These are phyloP conservation scores for Boloria euphrosyne DNA, from an alignment of 2,888 invertebrate species.

Conservation along the genomic window DNA sequence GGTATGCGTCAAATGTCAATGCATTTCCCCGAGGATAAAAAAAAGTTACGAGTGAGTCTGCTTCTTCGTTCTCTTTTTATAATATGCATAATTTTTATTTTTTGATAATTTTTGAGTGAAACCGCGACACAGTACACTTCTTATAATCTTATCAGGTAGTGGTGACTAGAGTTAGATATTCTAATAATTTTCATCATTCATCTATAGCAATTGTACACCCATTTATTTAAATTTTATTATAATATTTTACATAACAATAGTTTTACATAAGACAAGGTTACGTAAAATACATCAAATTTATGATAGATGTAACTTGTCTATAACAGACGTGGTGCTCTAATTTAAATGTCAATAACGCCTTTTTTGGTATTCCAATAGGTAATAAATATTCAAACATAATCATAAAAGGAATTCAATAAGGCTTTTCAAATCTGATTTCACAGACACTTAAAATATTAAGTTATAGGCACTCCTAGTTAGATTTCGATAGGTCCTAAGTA, in stretches of 20 bases:
- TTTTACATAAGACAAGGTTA: conserved; percentile 14
- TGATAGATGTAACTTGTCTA: not conserved
- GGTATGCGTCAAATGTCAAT: too few species aligned
- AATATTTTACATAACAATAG: conserved; percentile 31
- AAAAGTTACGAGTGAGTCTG: too few species aligned
- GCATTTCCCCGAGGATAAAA: too few species aligned
- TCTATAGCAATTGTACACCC: too few species aligned
- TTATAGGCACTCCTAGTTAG: conserved; percentile 25
- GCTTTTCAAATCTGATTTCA: conserved; percentile 16
- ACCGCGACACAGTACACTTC: too few species aligned
- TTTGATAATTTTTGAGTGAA: too few species aligned
- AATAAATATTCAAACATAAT: conserved; percentile 10
- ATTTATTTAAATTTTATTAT: not conserved
- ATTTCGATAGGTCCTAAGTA: conserved; percentile 33
- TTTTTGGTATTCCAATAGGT: conserved; percentile 12
- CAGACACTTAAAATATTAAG: conserved; percentile 12
- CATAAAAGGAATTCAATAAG: not conserved
- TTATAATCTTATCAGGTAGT: too few species aligned
- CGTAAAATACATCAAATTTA: conserved; percentile 22
- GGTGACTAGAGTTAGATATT: too few species aligned
- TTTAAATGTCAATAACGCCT: conserved; percentile 15
- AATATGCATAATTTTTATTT: too few species aligned
- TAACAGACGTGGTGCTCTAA: conserved; percentile 10
- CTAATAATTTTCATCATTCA: too few species aligned
- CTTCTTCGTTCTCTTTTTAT: too few species aligned